Evolutionary conservation across 2,888 invertebrate species (phyloP).

Genomic region (Lasioglossum marginatum): DNA sequence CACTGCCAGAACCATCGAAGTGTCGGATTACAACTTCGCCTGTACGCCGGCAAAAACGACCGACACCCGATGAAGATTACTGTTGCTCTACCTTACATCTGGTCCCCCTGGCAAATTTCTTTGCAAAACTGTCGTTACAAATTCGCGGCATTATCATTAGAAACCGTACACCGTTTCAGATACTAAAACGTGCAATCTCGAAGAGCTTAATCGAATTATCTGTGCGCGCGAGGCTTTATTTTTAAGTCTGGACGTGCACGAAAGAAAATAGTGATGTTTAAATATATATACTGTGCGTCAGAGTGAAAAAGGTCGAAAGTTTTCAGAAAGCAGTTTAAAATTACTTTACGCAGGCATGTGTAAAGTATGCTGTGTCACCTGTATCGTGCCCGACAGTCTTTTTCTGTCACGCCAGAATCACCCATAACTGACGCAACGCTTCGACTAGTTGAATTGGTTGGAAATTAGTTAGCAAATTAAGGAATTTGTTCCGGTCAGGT

Average conservation of each 20-base stretch:
- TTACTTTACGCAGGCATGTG: background rate
- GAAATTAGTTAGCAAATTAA: conserved; percentile 58
- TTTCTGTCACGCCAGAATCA: conserved; percentile 22
- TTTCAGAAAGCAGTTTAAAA: conserved; percentile 9
- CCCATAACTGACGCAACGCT: conserved; percentile 25
- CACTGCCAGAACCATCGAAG: conserved; percentile 65
- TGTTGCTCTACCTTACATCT: conserved; percentile 7
- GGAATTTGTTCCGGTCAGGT: conserved; percentile 57
- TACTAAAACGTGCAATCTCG: background rate
- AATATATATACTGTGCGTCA: background rate
- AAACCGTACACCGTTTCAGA: background rate
- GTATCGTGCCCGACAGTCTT: background rate
- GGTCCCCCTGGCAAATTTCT: background rate
- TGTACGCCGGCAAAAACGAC: conserved; percentile 55
- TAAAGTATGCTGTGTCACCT: background rate
- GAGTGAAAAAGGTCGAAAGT: background rate
- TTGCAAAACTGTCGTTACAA: conserved; percentile 2
- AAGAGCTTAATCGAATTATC: background rate
- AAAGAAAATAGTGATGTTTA: conserved; percentile 1
- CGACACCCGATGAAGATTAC: background rate
- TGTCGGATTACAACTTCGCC: conserved; percentile 62
- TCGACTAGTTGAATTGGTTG: conserved; percentile 57
- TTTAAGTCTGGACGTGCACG: background rate
- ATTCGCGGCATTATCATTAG: background rate
- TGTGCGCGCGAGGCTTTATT: background rate